Percentiles rank a stretch among this genome's conserved stretches.
Evolutionary conservation across 1,140 invertebrate species (phyloP).

Genomic region (Aphaenogaster ashmeadi): DNA sequence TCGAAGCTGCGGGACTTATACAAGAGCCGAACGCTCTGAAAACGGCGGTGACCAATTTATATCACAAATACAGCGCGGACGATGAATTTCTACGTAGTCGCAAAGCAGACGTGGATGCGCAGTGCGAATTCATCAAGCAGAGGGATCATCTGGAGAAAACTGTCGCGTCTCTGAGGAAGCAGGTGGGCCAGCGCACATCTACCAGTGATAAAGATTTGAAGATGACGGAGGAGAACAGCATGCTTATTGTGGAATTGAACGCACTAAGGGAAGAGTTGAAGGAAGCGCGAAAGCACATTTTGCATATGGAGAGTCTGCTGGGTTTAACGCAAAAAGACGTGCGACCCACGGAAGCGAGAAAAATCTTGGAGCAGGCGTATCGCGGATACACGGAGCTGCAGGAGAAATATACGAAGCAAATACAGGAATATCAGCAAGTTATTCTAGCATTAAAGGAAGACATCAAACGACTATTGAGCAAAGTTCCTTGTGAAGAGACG

Average conservation of each 20-base stretch:
- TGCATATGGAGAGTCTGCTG: slow-evolving; percentile 91
- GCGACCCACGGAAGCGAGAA: slow-evolving; percentile 88
- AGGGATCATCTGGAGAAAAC: slow-evolving; percentile 93
- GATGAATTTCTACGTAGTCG: slow-evolving; percentile 89
- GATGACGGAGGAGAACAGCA: slow-evolving; percentile 91
- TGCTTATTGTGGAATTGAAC: slow-evolving; percentile 92
- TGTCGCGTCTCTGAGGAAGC: slow-evolving; percentile 89
- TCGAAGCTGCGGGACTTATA: slow-evolving; percentile 91
- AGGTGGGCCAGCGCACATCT: slow-evolving; percentile 86
- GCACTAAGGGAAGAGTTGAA: slow-evolving; percentile 91
- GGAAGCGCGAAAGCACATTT: slow-evolving; percentile 88
- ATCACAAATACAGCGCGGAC: slow-evolving; percentile 92
- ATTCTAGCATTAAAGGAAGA: slow-evolving; percentile 79
- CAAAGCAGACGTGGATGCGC: slow-evolving; percentile 91
- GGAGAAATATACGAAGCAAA: slow-evolving; percentile 81
- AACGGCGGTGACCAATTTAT: slow-evolving; percentile 91
- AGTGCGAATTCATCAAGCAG: slow-evolving; percentile 93
- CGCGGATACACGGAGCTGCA: slow-evolving; percentile 89
- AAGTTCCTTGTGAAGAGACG: slow-evolving; percentile 63
- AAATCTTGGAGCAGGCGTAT: slow-evolving; percentile 88
- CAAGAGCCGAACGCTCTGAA: slow-evolving; percentile 93
- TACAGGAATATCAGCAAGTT: slow-evolving; percentile 80
- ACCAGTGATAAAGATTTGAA: slow-evolving; percentile 84
- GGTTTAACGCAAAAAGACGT: slow-evolving; percentile 88
- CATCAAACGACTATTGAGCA: slow-evolving; percentile 70